phyloP scores from a whole-genome alignment of 2,888 invertebrate genomes.

The Ormyrus rosae region DNA sequence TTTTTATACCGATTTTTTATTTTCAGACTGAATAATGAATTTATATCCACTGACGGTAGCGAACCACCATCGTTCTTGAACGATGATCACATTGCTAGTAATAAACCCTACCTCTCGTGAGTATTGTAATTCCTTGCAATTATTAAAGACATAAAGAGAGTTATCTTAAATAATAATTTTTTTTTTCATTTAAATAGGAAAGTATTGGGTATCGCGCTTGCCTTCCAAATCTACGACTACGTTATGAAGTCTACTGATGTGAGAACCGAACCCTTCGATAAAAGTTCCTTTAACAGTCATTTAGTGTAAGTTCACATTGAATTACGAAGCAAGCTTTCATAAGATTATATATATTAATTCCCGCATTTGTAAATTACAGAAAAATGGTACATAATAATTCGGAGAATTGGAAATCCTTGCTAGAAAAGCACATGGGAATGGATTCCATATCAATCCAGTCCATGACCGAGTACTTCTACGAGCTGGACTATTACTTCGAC shows the following conservation, averaged over 20 bases:
- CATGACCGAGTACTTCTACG: slow-evolving; percentile 64
- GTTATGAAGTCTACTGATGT: slow-evolving; percentile 67
- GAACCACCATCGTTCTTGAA: slow-evolving; percentile 67
- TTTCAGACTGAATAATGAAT: slow-evolving; percentile 65
- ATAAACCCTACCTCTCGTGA: slow-evolving; percentile 71
- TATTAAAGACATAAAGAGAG: background rate
- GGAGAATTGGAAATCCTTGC: slow-evolving; percentile 63
- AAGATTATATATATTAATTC: background rate
- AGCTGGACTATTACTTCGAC: slow-evolving; percentile 66
- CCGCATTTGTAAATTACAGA: slow-evolving; percentile 56
- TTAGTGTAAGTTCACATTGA: slow-evolving; percentile 64
- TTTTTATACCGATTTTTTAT: slow-evolving; percentile 4
- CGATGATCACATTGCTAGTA: slow-evolving; percentile 67
- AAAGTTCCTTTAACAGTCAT: slow-evolving; percentile 58
- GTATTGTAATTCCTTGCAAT: slow-evolving; percentile 54
- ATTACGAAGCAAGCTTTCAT: background rate
- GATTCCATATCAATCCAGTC: slow-evolving; percentile 60
- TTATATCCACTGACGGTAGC: slow-evolving; percentile 57
- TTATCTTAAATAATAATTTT: background rate
- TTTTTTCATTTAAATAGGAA: slow-evolving; percentile 62
- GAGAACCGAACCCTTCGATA: slow-evolving; percentile 61
- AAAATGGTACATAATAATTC: slow-evolving; percentile 65
- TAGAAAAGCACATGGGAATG: slow-evolving; percentile 62
- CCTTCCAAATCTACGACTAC: slow-evolving; percentile 69
- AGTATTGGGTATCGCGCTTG: slow-evolving; percentile 66